Percentiles rank a stretch among this genome's conserved stretches.
Conservation (phyloP, 2,888 invertebrate species). For the Pheosia gnoma region DNA sequence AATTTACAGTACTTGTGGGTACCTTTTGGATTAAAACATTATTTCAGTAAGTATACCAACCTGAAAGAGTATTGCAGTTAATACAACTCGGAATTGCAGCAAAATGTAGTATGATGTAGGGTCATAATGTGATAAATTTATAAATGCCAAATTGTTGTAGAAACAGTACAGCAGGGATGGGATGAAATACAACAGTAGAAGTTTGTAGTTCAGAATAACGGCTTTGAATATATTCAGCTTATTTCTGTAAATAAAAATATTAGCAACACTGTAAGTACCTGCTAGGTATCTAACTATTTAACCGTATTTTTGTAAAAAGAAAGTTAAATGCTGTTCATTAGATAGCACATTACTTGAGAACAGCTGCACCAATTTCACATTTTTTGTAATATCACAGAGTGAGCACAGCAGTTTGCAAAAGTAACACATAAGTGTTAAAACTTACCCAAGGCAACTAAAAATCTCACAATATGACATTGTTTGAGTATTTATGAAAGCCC, state of each 20-base stretch:
- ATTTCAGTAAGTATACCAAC: conserved; percentile 70
- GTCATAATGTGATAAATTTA: conserved; percentile 95
- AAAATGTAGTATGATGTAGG: conserved; percentile 97
- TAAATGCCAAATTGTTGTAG: conserved; percentile 97
- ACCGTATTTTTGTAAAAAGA: no score
- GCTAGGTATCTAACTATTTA: no score
- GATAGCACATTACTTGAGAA: no score
- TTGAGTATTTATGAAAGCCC: no score
- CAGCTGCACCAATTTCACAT: no score
- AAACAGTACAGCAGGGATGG: conserved; percentile 96
- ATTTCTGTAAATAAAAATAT: conserved; percentile 81
- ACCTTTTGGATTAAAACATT: no score
- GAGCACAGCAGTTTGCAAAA: no score
- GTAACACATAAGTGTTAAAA: background rate
- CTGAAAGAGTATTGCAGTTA: conserved; percentile 96
- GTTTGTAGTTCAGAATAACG: conserved; percentile 84
- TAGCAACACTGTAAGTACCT: background rate
- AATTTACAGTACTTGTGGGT: no score
- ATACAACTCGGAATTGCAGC: conserved; percentile 95
- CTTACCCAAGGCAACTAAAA: background rate
- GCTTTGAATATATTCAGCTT: conserved; percentile 83
- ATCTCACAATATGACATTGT: background rate
- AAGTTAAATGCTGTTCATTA: no score
- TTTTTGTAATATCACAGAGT: no score
- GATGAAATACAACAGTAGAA: conserved; percentile 92